These are phyloP conservation scores for Phyllotis vaccarum DNA, from an alignment of 2,797 vertebrate species.

Conservation along the genomic window DNA sequence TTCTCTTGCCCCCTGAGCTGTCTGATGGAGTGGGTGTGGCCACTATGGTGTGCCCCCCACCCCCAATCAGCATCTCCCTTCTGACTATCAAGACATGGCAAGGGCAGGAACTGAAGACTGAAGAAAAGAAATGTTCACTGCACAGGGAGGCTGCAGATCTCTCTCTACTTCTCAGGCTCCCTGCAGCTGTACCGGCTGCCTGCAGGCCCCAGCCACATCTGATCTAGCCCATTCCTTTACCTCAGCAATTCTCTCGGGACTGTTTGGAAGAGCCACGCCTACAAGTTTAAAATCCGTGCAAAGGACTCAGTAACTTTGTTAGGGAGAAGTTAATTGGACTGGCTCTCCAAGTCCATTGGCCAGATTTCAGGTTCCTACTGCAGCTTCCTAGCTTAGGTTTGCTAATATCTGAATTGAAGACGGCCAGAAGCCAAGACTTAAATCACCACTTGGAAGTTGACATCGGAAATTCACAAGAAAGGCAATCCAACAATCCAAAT, in stretches of 20 bases:
- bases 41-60: neutral
- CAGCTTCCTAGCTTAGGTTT: constrained; percentile 57
- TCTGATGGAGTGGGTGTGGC: neutral
- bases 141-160: neutral
- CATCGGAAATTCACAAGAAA: constrained; percentile 62
- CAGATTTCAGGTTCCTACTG: constrained; percentile 55
- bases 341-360: constrained; percentile 72
- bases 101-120: neutral
- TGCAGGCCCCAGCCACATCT: neutral
- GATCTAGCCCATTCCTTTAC: neutral
- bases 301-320: constrained; percentile 43
- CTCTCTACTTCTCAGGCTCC: neutral
- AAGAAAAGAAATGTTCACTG: neutral
- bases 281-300: constrained; percentile 36
- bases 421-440: constrained; percentile 71
- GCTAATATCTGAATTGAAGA: constrained; percentile 71
- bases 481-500: constrained; percentile 31
- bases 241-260: neutral
- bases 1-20: neutral
- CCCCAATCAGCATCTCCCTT: constrained; percentile 5
- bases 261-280: neutral
- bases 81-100: constrained; percentile 48
- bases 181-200: neutral
- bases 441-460: constrained; percentile 62
- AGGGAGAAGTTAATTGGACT: constrained; percentile 45